Conservation (phyloP, 2,797 vertebrate genomes). For the Spinus pinus region DNA sequence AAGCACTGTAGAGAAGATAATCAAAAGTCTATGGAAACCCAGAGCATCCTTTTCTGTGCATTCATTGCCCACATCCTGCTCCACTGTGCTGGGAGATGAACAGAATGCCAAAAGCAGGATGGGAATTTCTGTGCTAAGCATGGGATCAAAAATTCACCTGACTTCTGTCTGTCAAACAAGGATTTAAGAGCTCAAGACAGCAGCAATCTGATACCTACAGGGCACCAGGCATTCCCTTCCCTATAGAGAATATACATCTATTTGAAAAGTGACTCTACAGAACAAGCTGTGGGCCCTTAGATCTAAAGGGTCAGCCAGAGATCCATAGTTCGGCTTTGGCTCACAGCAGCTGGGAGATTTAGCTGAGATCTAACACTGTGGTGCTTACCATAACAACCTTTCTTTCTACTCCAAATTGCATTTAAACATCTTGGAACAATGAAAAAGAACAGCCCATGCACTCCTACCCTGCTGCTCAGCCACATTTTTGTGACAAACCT, state of each 20-base stretch:
- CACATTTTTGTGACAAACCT: not conserved
- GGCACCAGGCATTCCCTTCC: not conserved
- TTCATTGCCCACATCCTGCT: not conserved
- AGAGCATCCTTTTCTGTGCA: not conserved
- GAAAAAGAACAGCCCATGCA: not conserved
- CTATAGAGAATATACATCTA: not conserved
- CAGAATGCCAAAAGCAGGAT: not conserved
- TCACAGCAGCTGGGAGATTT: not conserved
- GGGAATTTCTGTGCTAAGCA: not conserved
- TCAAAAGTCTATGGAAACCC: not conserved
- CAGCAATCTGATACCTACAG: not conserved
- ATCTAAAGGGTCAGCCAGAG: not conserved
- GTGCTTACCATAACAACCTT: not conserved
- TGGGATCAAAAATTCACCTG: not conserved
- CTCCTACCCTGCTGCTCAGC: not conserved
- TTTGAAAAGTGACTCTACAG: not conserved
- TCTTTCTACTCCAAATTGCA: not conserved
- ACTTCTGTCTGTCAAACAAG: not conserved
- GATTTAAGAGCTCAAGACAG: not conserved
- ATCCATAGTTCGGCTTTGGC: not conserved
- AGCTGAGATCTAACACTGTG: not conserved
- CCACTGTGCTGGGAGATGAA: not conserved
- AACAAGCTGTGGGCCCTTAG: not conserved
- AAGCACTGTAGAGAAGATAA: not conserved
- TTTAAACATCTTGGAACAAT: not conserved